Evolutionary conservation across 2,888 invertebrate species (phyloP), one percentile per base, ranked within the genome.

Genomic region (Meiosimyza platycephala): DNA sequence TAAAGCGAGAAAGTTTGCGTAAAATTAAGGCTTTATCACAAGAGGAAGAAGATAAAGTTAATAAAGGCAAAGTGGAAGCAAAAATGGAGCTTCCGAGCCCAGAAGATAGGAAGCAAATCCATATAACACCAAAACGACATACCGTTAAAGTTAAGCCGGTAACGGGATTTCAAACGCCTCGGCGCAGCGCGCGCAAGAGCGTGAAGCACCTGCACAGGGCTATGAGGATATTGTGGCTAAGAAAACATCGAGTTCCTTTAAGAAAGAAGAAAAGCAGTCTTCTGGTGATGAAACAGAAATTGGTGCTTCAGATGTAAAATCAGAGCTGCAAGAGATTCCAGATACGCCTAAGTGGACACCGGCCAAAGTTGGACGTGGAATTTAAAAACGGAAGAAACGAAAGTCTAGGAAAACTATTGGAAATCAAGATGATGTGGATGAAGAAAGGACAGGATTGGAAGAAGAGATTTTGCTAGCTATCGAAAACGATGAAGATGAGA

Each of bases 111-210:
- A 63, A 47, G 13, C 63, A 33, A n/a, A 67, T 55, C 0, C 33
- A 65, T 2, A 66, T 54, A 54, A 50, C n/a, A 7, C 62, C 54
- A 18, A 72, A 13, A 40, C 51, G 60, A 3, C 22, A 55, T 40
- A 18, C 18, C 5, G 48, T 5, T n/a, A 40, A 12, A n/a, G 15
- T 57, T 55, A 6, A 65, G 3, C 13, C 67, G 12, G 74, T 76
- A 2, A 3, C 3, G 9, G n/a, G 52, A 1, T 4, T 57, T 7
- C 78, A 80, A 64, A 85, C 85, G 0, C 85, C 85, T 5, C 76
- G 85, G 0, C 84, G 85, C 4, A 85, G 86, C 69, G 78, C 76
- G 1, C 80, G 85, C 0, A 85, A 84, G 63, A 84, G 84, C 65
- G 76, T 85, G 1, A 85, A 84, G 18, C n/a, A n/a, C 86, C 86